Conservation (phyloP, 2,797 vertebrate genomes). For the Crenichthys baileyi region DNA sequence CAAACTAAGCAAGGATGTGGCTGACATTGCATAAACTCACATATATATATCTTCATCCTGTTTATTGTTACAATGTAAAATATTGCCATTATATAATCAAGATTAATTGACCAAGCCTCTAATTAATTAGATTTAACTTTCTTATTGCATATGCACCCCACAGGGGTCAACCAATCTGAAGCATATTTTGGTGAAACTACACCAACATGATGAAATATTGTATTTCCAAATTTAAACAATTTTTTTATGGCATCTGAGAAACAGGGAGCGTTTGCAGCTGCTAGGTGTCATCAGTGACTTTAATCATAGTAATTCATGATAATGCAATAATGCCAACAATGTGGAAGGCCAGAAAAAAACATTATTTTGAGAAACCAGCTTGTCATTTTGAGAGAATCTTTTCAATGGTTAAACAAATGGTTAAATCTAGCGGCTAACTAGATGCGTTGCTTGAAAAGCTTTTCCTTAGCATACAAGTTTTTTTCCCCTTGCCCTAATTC, state of each 20-base stretch:
- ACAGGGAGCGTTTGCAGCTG: background rate
- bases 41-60: too few species aligned
- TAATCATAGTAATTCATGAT: background rate
- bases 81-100: background rate
- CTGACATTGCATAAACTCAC: too few species aligned
- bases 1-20: background rate
- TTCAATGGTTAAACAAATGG: background rate
- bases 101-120: background rate
- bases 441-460: slow-evolving; percentile 18
- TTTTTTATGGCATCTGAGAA: background rate
- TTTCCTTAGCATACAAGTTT: slow-evolving; percentile 35
- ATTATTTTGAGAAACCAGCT: background rate
- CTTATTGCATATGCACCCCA: background rate
- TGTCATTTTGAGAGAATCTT: background rate
- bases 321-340: background rate
- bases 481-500: slow-evolving; percentile 44
- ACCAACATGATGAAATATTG: background rate
- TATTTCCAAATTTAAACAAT: background rate
- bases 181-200: background rate
- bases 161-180: background rate
- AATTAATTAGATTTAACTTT: background rate
- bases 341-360: background rate
- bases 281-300: background rate
- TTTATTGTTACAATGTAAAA: background rate
- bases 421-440: background rate